Percentiles rank a stretch among this genome's conserved stretches.
These are phyloP conservation scores for Columba guinea DNA, from an alignment of 2,797 vertebrate genomes.

Conservation along the genomic window DNA sequence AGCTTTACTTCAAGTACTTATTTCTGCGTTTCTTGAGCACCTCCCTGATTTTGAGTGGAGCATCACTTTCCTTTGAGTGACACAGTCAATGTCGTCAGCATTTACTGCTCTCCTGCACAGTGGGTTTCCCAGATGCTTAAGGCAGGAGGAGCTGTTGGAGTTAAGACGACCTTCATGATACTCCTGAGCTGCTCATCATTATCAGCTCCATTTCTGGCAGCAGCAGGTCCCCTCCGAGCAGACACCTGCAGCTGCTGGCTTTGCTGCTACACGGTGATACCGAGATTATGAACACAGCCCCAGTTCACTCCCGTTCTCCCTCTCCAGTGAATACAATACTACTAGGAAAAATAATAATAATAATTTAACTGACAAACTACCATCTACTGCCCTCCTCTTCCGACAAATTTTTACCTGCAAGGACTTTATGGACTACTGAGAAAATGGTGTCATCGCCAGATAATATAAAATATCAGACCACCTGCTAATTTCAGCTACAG, in stretches of 20 bases:
- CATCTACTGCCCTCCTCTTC: not conserved
- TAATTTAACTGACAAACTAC: not conserved
- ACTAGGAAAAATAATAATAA: not conserved
- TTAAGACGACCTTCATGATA: slow-evolving; percentile 4
- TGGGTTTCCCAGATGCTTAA: not conserved
- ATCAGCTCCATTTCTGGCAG: slow-evolving; percentile 36
- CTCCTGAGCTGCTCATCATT: slow-evolving; percentile 11
- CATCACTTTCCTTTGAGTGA: not conserved
- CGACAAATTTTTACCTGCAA: not conserved
- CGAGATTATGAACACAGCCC: not conserved
- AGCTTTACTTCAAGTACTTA: not conserved
- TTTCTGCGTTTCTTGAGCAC: not conserved
- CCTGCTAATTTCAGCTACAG: not conserved
- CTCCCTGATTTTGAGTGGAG: not conserved
- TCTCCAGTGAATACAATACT: not conserved
- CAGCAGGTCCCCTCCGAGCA: slow-evolving; percentile 17
- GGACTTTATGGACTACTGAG: not conserved
- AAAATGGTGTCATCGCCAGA: not conserved
- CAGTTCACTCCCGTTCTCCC: not conserved
- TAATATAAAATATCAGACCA: not conserved
- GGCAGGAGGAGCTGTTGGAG: not conserved
- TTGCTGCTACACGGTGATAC: not conserved
- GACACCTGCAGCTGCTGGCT: not conserved
- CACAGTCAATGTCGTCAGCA: not conserved
- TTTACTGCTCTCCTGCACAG: not conserved